phyloP scores from a whole-genome alignment of 2,797 vertebrate species.

The Petrocephalus schoutedeni region DNA sequence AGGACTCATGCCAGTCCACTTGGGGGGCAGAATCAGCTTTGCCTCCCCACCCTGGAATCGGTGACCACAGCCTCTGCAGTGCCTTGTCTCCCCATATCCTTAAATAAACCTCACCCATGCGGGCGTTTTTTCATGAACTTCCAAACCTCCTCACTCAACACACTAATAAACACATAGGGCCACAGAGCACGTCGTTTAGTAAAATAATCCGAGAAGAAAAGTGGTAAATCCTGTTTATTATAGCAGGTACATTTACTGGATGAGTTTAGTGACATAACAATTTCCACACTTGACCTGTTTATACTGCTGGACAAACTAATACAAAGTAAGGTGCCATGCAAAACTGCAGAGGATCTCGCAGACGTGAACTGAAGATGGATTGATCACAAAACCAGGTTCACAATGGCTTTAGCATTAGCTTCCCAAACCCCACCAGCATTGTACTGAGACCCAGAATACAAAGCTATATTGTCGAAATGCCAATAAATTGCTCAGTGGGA shows the following conservation, averaged over 20 bases:
- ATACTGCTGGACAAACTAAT: background rate
- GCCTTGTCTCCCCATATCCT: background rate
- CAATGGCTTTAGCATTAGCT: background rate
- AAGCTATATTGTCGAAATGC: constrained; percentile 1
- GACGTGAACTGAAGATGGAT: background rate
- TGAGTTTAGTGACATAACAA: background rate
- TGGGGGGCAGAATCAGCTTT: background rate
- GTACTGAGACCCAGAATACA: background rate
- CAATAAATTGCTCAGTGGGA: background rate
- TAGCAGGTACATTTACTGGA: background rate
- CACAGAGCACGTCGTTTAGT: background rate
- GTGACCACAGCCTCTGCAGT: background rate
- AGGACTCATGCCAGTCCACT: background rate
- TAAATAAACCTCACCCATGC: background rate
- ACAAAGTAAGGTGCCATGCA: background rate
- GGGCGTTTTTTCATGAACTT: background rate
- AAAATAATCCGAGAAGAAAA: background rate
- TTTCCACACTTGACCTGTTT: background rate
- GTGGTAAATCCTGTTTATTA: background rate
- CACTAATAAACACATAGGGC: background rate
- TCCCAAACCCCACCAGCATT: background rate
- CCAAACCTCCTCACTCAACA: background rate
- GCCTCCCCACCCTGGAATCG: background rate
- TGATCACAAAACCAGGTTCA: background rate
- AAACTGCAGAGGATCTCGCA: background rate